These are phyloP conservation scores for Campopleginae sp. DNA, from an alignment of 2,888 invertebrate species.

Conservation along the genomic window DNA sequence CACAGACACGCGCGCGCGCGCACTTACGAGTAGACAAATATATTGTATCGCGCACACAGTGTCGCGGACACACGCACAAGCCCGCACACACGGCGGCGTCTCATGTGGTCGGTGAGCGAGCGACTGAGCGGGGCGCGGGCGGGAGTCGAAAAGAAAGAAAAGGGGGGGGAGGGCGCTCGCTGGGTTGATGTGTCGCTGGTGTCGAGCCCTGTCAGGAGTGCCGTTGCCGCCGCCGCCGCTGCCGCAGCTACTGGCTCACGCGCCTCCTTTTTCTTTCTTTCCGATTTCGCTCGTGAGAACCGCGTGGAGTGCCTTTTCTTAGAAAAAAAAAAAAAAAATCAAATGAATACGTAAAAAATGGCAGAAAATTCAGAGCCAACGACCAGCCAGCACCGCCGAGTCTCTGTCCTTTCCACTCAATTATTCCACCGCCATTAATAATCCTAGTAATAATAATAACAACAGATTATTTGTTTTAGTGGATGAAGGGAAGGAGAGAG, in stretches of 20 bases:
- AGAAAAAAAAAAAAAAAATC: neutral
- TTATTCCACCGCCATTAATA: neutral
- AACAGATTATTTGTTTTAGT: slow-evolving; percentile 48
- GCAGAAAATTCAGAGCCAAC: neutral
- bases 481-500: slow-evolving; percentile 56
- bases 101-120: neutral
- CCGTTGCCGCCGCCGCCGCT: slow-evolving; percentile 73
- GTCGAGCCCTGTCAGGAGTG: slow-evolving; percentile 77
- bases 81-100: neutral
- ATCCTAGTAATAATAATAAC: slow-evolving; percentile 40
- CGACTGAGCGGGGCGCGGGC: neutral
- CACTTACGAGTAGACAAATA: neutral
- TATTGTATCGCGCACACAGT: neutral
- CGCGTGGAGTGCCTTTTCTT: slow-evolving; percentile 62
- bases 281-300: slow-evolving; percentile 27
- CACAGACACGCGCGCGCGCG: neutral
- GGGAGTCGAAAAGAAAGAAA: neutral
- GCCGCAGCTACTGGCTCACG: slow-evolving; percentile 71
- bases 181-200: slow-evolving; percentile 75
- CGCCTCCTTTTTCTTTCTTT: slow-evolving; percentile 62
- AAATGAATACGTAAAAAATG: neutral
- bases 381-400: neutral
- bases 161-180: slow-evolving; percentile 21
- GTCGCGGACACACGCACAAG: neutral
- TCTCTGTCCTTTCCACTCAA: neutral